A percentile compares a stretch with the other conserved stretches of the same genome.
These are phyloP conservation scores for Tetramorium simillimum DNA, from an alignment of 1,140 invertebrate genomes.

Conservation along the genomic window DNA sequence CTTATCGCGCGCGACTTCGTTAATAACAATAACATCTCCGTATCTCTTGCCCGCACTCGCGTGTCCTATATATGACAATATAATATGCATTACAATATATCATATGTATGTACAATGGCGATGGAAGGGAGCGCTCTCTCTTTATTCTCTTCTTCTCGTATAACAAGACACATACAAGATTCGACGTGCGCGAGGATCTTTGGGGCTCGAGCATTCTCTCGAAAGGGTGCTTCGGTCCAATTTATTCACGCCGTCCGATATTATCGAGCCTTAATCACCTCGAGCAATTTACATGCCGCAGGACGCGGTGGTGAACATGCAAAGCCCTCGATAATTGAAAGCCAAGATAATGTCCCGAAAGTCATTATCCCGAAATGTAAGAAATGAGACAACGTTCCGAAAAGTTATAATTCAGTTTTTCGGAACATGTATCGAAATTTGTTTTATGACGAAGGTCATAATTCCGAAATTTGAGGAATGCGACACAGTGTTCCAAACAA, in stretches of 20 bases:
- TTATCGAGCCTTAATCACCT: conserved; percentile 3
- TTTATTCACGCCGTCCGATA: neutral
- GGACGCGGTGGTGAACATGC: neutral
- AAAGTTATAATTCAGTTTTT: no score
- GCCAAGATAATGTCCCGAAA: no score
- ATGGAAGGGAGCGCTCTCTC: conserved; percentile 23
- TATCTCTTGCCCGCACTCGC: conserved; percentile 29
- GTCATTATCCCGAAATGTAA: no score
- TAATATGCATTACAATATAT: conserved; percentile 50
- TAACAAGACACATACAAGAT: conserved; percentile 16
- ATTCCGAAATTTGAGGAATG: no score
- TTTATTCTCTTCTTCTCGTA: neutral
- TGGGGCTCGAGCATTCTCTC: neutral
- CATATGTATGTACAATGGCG: conserved; percentile 47
- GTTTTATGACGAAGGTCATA: no score
- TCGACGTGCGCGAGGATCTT: neutral
- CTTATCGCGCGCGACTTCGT: neutral
- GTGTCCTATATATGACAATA: conserved; percentile 34
- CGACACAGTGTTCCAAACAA: no score
- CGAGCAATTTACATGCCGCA: conserved; percentile 39
- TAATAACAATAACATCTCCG: conserved; percentile 44
- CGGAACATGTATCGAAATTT: no score
- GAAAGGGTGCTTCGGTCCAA: neutral
- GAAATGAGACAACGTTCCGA: no score
- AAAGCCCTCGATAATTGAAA: no score